Evolutionary conservation across 2,113 vertebrate genomes (phyloP).

Genomic region (Psilopsiagon aymara): DNA sequence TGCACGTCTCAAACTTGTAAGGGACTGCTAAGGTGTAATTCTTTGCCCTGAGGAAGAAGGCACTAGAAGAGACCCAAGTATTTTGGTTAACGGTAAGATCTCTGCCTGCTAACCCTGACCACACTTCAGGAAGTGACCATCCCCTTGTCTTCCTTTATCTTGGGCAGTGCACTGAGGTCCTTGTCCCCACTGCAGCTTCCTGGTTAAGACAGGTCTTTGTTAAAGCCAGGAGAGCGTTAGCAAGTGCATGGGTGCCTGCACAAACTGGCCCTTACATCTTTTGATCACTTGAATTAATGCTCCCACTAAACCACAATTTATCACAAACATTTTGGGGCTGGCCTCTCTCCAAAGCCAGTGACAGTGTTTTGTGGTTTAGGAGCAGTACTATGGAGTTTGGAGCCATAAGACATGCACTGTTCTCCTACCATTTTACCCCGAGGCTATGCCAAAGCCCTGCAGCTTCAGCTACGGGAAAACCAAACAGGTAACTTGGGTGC

Average conservation of each 20-base stretch:
- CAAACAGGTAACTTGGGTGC: neutral
- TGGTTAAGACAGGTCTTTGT: neutral
- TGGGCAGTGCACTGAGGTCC: neutral
- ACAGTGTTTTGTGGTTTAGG: neutral
- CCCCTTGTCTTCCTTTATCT: constrained; percentile 39
- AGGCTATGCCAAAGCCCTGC: constrained; percentile 41
- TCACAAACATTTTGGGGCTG: neutral
- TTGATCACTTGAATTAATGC: neutral
- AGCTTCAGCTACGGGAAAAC: constrained; percentile 32
- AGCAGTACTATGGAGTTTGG: neutral
- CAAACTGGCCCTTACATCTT: neutral
- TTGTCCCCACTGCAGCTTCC: neutral
- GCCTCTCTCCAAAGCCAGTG: neutral
- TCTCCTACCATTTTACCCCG: neutral
- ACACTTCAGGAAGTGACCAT: neutral
- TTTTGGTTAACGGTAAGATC: neutral
- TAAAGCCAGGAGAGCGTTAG: neutral
- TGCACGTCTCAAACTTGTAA: neutral
- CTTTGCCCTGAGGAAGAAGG: neutral
- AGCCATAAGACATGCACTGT: constrained; percentile 26
- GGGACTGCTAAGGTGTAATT: neutral
- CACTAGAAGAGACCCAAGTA: neutral
- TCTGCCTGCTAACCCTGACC: neutral
- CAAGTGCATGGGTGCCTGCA: neutral
- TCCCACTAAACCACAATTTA: neutral